phyloP scores from a whole-genome alignment of 2,888 invertebrate species.

The Neria commutata region DNA sequence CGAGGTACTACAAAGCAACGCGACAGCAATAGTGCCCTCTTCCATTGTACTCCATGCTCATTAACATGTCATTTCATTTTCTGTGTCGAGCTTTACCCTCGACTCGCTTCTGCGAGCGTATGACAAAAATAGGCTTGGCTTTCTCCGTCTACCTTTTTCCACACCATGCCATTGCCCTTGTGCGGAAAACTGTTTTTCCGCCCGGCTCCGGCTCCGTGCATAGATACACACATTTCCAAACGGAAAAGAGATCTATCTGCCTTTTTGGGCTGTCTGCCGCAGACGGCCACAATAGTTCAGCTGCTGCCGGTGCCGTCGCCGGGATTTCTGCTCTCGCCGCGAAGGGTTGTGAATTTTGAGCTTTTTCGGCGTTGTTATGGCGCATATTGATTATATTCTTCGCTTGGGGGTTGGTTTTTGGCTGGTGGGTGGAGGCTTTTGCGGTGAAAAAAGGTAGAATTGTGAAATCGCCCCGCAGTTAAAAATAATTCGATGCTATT shows the following conservation, averaged over 20 bases:
- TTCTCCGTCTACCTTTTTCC: neutral
- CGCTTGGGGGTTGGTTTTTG: neutral
- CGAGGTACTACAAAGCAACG: neutral
- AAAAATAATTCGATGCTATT: no score
- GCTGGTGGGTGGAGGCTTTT: neutral
- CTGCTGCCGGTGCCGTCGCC: neutral
- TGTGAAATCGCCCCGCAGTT: no score
- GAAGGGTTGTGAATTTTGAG: conserved; percentile 7
- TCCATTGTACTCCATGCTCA: neutral
- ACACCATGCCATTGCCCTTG: neutral
- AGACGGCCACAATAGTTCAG: conserved; percentile 12
- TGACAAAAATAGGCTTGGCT: conserved; percentile 1
- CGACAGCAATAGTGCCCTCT: neutral
- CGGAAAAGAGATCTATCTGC: conserved; percentile 2
- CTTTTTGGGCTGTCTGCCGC: neutral
- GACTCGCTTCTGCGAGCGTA: no score
- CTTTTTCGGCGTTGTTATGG: conserved; percentile 22
- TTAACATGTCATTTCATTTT: neutral
- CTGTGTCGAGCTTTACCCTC: neutral
- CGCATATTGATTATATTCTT: conserved; percentile 23
- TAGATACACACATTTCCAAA: conserved; percentile 8
- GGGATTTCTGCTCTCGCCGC: neutral
- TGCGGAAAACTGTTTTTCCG: neutral
- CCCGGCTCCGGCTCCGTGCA: neutral
- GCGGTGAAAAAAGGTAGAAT: no score